Conservation (phyloP, 2,113 vertebrate species). For the Potamarius usumacintae region DNA sequence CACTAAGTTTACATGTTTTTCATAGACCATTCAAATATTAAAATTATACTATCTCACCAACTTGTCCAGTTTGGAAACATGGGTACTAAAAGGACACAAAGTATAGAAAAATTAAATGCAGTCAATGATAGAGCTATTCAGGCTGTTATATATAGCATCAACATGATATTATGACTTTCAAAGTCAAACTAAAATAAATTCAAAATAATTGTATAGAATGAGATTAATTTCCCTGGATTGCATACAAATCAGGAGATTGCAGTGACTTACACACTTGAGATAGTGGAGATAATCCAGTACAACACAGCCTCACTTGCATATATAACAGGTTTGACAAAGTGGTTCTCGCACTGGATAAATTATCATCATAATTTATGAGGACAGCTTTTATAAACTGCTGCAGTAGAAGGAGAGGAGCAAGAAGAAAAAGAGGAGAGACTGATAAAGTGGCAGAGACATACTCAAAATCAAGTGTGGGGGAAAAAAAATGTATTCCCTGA, state of each 20-base stretch:
- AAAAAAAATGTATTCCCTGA: neutral
- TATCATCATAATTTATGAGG: constrained; percentile 3
- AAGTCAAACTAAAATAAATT: neutral
- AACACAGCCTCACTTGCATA: neutral
- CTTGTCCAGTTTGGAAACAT: neutral
- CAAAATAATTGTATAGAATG: neutral
- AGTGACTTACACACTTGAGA: neutral
- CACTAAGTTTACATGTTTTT: neutral
- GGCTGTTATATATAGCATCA: neutral
- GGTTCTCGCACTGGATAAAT: neutral
- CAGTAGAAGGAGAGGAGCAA: neutral
- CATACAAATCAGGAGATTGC: neutral
- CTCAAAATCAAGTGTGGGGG: neutral
- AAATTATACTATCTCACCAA: neutral
- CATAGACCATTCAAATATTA: neutral
- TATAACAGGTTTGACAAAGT: neutral
- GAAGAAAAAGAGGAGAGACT: neutral
- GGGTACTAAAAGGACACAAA: neutral
- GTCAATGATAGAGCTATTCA: neutral
- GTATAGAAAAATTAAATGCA: neutral
- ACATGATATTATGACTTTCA: neutral
- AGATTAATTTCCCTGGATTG: neutral
- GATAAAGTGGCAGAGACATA: neutral
- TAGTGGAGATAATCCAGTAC: neutral
- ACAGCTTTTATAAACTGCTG: neutral